Evolutionary conservation across 2,797 vertebrate species (phyloP).

Genomic region (Myotis findleyi): DNA sequence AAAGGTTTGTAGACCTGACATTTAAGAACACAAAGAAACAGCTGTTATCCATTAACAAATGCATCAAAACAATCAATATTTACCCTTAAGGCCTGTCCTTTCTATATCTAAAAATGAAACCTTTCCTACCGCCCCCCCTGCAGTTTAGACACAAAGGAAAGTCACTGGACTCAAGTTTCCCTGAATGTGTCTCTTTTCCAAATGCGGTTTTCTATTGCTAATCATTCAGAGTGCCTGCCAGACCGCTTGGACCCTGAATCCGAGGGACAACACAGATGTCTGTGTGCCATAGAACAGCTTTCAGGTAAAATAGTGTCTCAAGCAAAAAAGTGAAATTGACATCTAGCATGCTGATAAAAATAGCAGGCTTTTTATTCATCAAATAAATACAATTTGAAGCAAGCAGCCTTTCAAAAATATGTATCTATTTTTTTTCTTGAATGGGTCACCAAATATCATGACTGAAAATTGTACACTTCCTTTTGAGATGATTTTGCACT

Average conservation of each 20-base stretch:
- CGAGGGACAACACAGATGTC: constrained; percentile 68
- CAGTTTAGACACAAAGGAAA: constrained; percentile 20
- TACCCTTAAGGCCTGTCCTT: neutral
- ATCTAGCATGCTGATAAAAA: constrained; percentile 13
- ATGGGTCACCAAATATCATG: neutral
- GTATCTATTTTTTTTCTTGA: neutral
- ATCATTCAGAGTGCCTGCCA: constrained; percentile 75
- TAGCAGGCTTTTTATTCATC: neutral
- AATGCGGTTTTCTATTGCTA: constrained; percentile 39
- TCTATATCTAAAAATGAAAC: neutral
- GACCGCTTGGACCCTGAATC: neutral
- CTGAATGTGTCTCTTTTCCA: neutral
- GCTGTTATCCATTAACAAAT: neutral
- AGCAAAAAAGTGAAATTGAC: constrained; percentile 51
- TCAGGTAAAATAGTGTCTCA: constrained; percentile 70
- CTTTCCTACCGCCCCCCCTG: neutral
- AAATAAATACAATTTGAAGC: constrained; percentile 10
- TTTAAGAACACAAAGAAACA: neutral
- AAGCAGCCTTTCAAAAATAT: neutral
- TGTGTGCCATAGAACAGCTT: constrained; percentile 65
- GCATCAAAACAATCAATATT: neutral
- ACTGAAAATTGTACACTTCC: neutral
- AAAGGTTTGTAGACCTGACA: neutral
- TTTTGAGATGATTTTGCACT: neutral
- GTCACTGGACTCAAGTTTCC: neutral